These are phyloP conservation scores for Acrocephalus arundinaceus DNA, from an alignment of 2,113 vertebrate species.

Conservation along the genomic window DNA sequence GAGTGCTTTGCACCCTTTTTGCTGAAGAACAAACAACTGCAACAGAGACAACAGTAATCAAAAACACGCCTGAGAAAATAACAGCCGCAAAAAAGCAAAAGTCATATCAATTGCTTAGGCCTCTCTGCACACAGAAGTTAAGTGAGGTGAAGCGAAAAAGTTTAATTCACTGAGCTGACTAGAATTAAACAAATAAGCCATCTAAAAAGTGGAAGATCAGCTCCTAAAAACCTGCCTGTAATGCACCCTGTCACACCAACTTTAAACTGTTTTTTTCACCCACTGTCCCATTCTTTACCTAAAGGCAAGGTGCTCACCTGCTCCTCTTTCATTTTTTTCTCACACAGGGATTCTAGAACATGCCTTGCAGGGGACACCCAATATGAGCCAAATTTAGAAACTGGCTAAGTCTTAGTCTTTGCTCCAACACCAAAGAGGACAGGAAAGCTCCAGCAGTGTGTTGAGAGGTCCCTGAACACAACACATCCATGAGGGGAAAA, in stretches of 20 bases:
- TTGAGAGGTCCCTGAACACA: not conserved
- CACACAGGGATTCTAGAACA: not conserved
- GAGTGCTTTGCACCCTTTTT: not conserved
- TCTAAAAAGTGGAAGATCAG: not conserved
- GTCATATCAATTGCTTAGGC: constrained; percentile 27
- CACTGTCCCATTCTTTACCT: not conserved
- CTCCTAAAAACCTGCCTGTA: not conserved
- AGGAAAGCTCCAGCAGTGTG: not conserved
- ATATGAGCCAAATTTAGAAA: not conserved
- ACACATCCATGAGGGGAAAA: not conserved
- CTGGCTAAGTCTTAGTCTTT: not conserved
- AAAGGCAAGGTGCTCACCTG: not conserved
- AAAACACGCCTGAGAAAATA: constrained; percentile 17
- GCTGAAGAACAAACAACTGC: not conserved
- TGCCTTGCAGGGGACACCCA: not conserved
- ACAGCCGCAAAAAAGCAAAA: not conserved
- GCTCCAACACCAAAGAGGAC: not conserved
- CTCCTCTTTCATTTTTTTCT: not conserved
- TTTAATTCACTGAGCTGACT: constrained; percentile 23
- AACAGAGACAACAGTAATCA: not conserved
- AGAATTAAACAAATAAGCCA: constrained; percentile 34
- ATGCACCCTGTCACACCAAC: not conserved
- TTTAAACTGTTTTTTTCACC: not conserved
- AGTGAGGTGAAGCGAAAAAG: constrained; percentile 40
- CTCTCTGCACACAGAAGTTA: constrained; percentile 26